Evolutionary conservation across 2,888 invertebrate species (phyloP).

Genomic region (Pediacus dermestoides): DNA sequence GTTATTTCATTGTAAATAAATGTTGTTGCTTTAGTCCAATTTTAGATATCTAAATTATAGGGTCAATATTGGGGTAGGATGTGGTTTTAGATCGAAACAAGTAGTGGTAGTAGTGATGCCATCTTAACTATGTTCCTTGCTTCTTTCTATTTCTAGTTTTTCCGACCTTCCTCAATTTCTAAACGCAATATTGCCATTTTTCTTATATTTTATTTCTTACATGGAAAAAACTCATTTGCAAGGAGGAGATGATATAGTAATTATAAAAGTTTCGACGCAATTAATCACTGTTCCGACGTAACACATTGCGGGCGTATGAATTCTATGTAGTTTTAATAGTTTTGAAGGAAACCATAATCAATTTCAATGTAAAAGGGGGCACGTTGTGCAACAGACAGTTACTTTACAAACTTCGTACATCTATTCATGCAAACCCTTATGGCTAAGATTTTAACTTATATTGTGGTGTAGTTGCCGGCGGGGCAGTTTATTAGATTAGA

Average conservation of each 20-base stretch:
- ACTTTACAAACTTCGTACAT: conserved; percentile 5
- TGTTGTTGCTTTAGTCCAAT: no score
- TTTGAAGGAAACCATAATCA: conserved; percentile 5
- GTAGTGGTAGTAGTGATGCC: no score
- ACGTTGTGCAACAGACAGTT: conserved; percentile 4
- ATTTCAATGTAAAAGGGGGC: conserved; percentile 5
- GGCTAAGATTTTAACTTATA: conserved; percentile 2
- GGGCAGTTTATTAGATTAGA: conserved; percentile 3
- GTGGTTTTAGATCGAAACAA: no score
- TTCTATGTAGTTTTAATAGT: conserved; percentile 6
- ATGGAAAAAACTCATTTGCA: neutral
- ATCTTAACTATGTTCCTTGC: no score
- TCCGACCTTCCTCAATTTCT: no score
- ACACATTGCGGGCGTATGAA: conserved; percentile 3
- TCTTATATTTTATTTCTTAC: neutral
- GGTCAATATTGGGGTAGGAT: no score
- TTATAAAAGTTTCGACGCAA: conserved; percentile 5
- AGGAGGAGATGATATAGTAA: conserved; percentile 1
- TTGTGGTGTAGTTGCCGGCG: no score
- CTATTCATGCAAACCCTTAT: conserved; percentile 1
- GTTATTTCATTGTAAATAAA: no score
- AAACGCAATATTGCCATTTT: no score
- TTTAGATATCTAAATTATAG: no score
- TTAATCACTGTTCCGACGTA: conserved; percentile 3
- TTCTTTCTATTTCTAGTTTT: no score